Base-by-base conservation (phyloP, 2,888 invertebrate genomes). In the Linyphia triangularis region DNA sequence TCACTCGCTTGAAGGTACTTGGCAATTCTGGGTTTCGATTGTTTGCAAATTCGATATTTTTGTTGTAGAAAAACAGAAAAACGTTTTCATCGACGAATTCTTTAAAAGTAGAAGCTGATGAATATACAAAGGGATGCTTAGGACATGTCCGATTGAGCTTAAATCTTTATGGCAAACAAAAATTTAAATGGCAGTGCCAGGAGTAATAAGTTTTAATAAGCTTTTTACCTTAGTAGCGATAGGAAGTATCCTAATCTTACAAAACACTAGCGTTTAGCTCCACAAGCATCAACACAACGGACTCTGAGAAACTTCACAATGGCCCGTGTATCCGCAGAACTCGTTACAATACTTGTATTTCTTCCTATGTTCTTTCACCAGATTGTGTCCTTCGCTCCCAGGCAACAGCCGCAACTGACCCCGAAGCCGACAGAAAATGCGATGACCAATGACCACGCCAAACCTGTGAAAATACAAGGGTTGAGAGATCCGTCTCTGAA, bases 391-490 rank as follows among this genome's bases (percentile, higher is more conserved):
- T 51, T 16, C 16, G 51, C 16, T 5, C 51, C 51, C 16, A 9
- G 59, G 16, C 30, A 22, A 19, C 57, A 7, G 33, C 57, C 43
- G 33, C 30, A 10, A 51, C 19, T 51, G 13, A 79, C 67, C 6
- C 28, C 30, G 10, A 51, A 51, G 19, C 79, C 81, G 19, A 59
- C 57, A 7, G 81, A 81, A 16, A 59, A 33, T n/a, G 24, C 33
- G 4, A 57, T 22, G 33, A 59, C 57, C 6, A 51, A 16, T 40
- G 72, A 85, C 7, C 33, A 67, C 33, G 70, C 69, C 37, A 51
- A 33, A n/a, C 84, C 84, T 77, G 57, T 2, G 75, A 57, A 16
- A 69, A 77, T n/a, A 75, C 24, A 51, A 40, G 30, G 57, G n/a
- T 1, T 79, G n/a, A 22, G 19, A 22, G 16, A 70, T 26, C 57